Evolutionary conservation across 2,797 vertebrate species (phyloP), one percentile per base, ranked within the genome.

Genomic region (Acestrorhynchus altus): DNA sequence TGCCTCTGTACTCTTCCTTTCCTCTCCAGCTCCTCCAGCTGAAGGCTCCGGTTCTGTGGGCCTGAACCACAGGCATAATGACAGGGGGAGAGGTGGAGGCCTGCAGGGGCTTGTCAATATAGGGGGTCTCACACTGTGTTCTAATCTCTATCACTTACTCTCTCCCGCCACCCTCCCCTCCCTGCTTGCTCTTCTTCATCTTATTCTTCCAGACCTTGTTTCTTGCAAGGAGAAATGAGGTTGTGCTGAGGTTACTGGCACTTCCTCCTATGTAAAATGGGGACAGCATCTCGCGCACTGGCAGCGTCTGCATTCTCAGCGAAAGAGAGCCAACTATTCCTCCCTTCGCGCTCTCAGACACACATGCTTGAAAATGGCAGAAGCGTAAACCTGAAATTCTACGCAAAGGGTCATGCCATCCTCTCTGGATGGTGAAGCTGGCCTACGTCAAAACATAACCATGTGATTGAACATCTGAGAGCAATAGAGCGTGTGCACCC

Each of bases 1-100:
- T 24, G 15, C 44, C 31, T 76, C 20, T 49, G n/a, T n/a, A n/a
- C n/a, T n/a, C n/a, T n/a, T n/a, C n/a, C 18, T n/a, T 44, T 2
- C 2, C 52, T 72, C 66, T 72, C 74, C 16, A 72, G 88, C 81
- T 86, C 83, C 68, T 59, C 67, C 68, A 86, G 85, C 90, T 92
- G 88, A 92, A 90, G 89, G 88, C 80, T 83, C 40, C 56, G 57
- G 87, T 89, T 91, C 88, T 89, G 87, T 87, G 89, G 87, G 88
- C 89, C 83, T 81, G 85, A 87, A 75, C 86, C 81, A 86, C 85
- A 80, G 28, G 49, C 52, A 31, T 51, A 74, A 31, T 56, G 47
- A 56, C 24, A 46, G 39, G 26, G 60, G 1, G 51, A 71, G 44
- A 67, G 47, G 18, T 8, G 20, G n/a, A 68, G 54, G 18, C 46